phyloP scores from a whole-genome alignment of 2,888 invertebrate genomes.

The Agrochola lota region DNA sequence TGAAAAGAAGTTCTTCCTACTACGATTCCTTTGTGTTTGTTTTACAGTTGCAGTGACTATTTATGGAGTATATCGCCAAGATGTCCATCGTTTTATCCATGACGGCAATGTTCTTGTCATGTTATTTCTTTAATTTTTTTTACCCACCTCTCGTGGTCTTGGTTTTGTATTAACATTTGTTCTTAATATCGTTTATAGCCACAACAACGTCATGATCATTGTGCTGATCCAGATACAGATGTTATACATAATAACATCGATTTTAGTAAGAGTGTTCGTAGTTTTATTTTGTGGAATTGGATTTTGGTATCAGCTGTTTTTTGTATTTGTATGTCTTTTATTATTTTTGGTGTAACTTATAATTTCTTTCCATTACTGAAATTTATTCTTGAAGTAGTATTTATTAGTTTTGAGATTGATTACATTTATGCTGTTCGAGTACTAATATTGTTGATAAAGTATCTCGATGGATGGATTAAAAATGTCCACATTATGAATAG shows the following conservation, averaged over 20 bases:
- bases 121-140: not conserved
- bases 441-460: constrained; percentile 26
- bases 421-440: constrained; percentile 21
- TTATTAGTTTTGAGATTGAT: constrained; percentile 28
- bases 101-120: not conserved
- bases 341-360: not conserved
- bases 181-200: constrained; percentile 9
- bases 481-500: not conserved
- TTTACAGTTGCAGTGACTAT: not conserved
- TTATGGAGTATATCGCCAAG: constrained; percentile 5
- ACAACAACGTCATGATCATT: constrained; percentile 40
- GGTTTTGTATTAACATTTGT: constrained; percentile 26
- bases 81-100: not conserved
- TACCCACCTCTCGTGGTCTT: not conserved
- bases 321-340: not conserved
- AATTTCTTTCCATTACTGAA: not conserved
- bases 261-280: constrained; percentile 7
- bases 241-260: constrained; percentile 31
- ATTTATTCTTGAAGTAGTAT: not conserved
- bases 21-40: constrained; percentile 7
- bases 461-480: constrained; percentile 17
- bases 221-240: constrained; percentile 38
- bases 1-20: not conserved
- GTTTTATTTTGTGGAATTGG: constrained; percentile 42
- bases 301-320: constrained; percentile 8